Evolutionary conservation across 2,797 vertebrate species (phyloP).

Genomic region (Spea hammondii): DNA sequence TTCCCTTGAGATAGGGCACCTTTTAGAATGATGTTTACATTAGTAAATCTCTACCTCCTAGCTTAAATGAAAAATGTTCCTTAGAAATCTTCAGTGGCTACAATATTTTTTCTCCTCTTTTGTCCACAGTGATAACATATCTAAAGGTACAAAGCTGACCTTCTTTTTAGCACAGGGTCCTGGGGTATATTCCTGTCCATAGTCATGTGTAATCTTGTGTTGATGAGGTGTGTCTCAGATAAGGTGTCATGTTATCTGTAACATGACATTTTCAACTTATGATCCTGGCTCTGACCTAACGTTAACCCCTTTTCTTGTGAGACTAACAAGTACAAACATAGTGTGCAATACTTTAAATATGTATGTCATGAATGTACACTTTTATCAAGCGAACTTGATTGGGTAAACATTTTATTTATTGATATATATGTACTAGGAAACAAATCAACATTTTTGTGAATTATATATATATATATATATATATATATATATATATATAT

Average conservation of each 20-base stretch:
- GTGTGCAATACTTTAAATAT: background rate
- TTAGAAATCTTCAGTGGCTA: background rate
- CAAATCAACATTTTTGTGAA: no score
- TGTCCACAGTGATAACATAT: background rate
- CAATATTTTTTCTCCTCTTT: background rate
- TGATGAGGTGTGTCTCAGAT: constrained; percentile 17
- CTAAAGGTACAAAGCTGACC: background rate
- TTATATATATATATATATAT: no score
- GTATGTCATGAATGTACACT: no score
- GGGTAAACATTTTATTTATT: no score
- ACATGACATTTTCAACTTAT: constrained; percentile 15
- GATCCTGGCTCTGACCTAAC: constrained; percentile 2
- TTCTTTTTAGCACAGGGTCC: background rate
- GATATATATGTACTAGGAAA: no score
- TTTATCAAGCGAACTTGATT: no score
- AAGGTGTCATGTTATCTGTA: constrained; percentile 20
- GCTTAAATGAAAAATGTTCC: background rate
- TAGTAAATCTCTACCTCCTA: background rate
- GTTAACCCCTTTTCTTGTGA: background rate
- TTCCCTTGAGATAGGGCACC: no score
- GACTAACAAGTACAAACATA: background rate
- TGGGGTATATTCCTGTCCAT: constrained; percentile 11
- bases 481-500: no score
- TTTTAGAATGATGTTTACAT: no score
- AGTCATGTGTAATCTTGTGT: constrained; percentile 8